These are phyloP conservation scores for Pseudopipra pipra DNA, from an alignment of 2,113 vertebrate species.

Conservation along the genomic window DNA sequence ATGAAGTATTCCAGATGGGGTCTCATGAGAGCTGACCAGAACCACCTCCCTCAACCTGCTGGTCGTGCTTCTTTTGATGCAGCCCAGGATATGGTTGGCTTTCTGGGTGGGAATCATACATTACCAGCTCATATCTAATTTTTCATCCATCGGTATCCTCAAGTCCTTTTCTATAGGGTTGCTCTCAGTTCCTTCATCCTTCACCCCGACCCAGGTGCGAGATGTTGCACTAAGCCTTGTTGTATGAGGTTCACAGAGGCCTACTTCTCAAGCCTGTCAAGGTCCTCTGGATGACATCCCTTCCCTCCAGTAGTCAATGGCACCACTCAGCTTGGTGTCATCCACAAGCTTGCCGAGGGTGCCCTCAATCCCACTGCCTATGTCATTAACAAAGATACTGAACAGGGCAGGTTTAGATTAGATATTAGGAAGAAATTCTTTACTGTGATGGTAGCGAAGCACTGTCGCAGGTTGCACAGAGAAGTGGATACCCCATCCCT, in stretches of 20 bases:
- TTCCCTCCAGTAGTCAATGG: background rate
- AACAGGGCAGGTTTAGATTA: background rate
- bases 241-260: background rate
- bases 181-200: background rate
- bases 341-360: background rate
- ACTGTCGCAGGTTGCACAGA: background rate
- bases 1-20: background rate
- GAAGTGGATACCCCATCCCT: background rate
- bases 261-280: background rate
- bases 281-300: background rate
- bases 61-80: background rate
- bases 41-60: background rate
- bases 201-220: background rate
- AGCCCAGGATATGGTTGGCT: background rate
- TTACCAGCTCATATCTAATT: background rate
- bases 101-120: background rate
- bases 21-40: background rate
- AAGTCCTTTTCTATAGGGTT: background rate
- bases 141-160: background rate
- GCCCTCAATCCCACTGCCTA: rapidly evolving
- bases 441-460: background rate
- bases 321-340: background rate
- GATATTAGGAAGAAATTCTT: background rate
- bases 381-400: background rate
- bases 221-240: background rate